A percentile compares a stretch with the other conserved stretches of the same genome.
These are phyloP conservation scores for Istiophorus platypterus DNA, from an alignment of 2,113 vertebrate genomes.

Conservation along the genomic window DNA sequence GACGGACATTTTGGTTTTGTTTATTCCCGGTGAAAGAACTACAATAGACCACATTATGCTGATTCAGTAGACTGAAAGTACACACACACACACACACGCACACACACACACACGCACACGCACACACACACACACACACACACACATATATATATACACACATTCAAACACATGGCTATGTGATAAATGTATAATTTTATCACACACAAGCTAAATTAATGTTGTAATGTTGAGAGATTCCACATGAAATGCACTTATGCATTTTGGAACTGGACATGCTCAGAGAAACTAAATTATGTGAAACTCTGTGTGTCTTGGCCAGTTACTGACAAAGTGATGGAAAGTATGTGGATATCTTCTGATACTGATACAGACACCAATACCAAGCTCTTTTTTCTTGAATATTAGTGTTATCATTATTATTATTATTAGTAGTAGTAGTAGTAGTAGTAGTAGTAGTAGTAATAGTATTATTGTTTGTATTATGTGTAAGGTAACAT, in stretches of 20 bases:
- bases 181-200: constrained; percentile 2
- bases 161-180: background rate
- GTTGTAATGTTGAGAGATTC: background rate
- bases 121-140: background rate
- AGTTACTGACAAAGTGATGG: background rate
- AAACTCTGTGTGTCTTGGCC: background rate
- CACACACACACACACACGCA: background rate
- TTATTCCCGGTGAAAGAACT: constrained; percentile 14
- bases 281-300: background rate
- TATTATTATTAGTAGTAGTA: too few relatives aligned
- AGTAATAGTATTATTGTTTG: too few relatives aligned
- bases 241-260: background rate
- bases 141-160: background rate
- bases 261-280: constrained; percentile 9
- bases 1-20: constrained; percentile 30
- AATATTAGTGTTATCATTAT: too few relatives aligned
- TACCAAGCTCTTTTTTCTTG: too few relatives aligned
- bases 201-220: background rate
- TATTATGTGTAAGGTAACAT: too few relatives aligned
- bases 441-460: too few relatives aligned
- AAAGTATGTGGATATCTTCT: too few relatives aligned
- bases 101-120: too few relatives aligned
- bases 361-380: too few relatives aligned
- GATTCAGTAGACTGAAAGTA: background rate
- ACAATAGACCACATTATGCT: background rate